Percentiles rank a stretch among this genome's conserved stretches.
These are phyloP conservation scores for Neodon shergylaensis DNA, from an alignment of 2,113 vertebrate genomes.

Conservation along the genomic window DNA sequence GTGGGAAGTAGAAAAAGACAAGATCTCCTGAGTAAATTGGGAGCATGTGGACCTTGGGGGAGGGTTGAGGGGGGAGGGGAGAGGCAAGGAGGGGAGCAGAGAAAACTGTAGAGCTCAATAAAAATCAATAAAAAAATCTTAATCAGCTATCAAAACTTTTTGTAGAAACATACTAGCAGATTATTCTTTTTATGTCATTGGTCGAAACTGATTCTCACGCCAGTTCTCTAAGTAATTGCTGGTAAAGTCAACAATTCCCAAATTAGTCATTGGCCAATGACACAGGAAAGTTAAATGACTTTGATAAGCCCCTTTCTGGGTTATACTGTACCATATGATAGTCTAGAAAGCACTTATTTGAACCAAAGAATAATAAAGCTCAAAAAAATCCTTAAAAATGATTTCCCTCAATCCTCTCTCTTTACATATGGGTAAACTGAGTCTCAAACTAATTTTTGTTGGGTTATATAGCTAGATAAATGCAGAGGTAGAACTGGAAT, in stretches of 20 bases:
- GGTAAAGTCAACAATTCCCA: not conserved
- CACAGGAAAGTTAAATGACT: not conserved
- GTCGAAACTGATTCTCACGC: not conserved
- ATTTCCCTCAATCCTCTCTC: not conserved
- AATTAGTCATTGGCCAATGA: not conserved
- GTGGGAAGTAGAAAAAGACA: no score
- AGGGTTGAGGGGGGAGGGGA: no score
- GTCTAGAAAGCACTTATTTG: not conserved
- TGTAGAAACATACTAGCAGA: not conserved
- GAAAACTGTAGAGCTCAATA: no score
- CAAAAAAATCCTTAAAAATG: not conserved
- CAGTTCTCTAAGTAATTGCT: not conserved
- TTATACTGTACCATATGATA: not conserved
- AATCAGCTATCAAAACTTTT: not conserved
- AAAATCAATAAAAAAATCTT: not conserved
- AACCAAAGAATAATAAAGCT: not conserved
- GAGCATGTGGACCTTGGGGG: no score
- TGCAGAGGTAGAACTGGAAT: not conserved
- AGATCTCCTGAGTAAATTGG: no score
- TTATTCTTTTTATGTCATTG: not conserved
- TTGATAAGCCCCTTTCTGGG: not conserved
- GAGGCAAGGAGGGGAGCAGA: no score
- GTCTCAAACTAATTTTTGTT: conserved; percentile 22
- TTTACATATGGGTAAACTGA: conserved; percentile 25
- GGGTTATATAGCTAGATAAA: not conserved